Conservation (phyloP, 2,797 vertebrate genomes). For the Myotis findleyi region DNA sequence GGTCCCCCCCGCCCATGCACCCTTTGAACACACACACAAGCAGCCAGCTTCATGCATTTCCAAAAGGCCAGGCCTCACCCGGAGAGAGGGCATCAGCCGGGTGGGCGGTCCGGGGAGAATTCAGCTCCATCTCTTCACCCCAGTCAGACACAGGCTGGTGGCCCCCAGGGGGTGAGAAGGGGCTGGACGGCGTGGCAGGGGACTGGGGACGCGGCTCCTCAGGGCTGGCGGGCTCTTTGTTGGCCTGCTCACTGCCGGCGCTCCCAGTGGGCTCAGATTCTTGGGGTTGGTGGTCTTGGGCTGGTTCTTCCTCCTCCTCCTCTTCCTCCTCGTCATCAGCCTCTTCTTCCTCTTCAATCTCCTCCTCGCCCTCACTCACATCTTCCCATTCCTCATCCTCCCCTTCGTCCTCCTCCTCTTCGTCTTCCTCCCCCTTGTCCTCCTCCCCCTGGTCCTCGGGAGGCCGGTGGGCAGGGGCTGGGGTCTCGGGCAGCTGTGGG, state of each 20-base stretch:
- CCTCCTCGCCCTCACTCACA: slow-evolving; percentile 79
- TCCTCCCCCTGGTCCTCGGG: slow-evolving; percentile 78
- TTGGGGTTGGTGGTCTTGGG: background rate
- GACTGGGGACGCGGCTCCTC: slow-evolving; percentile 63
- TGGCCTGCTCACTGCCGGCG: background rate
- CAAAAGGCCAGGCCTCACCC: slow-evolving; percentile 80
- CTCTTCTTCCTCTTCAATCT: slow-evolving; percentile 60
- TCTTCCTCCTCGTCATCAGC: background rate
- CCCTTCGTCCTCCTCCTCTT: slow-evolving; percentile 74
- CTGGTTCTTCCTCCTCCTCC: slow-evolving; percentile 36
- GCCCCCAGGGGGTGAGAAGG: slow-evolving; percentile 87
- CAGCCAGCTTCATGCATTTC: slow-evolving; percentile 72
- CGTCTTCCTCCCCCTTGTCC: slow-evolving; percentile 55
- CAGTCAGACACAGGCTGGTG: slow-evolving; percentile 92
- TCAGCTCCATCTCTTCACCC: slow-evolving; percentile 96
- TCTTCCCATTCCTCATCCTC: slow-evolving; percentile 59
- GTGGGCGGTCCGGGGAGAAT: slow-evolving; percentile 85
- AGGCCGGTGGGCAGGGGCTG: slow-evolving; percentile 63
- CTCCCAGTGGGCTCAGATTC: background rate
- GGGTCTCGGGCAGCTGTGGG: slow-evolving; percentile 17
- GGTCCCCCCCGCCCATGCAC: background rate
- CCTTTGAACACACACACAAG: background rate
- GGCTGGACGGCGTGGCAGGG: slow-evolving; percentile 88
- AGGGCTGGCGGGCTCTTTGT: background rate
- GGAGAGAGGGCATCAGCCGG: background rate